A percentile compares a stretch with the other conserved stretches of the same genome.
phyloP scores from a whole-genome alignment of 2,888 invertebrate species.

The Hirtodrosophila trivittata region DNA sequence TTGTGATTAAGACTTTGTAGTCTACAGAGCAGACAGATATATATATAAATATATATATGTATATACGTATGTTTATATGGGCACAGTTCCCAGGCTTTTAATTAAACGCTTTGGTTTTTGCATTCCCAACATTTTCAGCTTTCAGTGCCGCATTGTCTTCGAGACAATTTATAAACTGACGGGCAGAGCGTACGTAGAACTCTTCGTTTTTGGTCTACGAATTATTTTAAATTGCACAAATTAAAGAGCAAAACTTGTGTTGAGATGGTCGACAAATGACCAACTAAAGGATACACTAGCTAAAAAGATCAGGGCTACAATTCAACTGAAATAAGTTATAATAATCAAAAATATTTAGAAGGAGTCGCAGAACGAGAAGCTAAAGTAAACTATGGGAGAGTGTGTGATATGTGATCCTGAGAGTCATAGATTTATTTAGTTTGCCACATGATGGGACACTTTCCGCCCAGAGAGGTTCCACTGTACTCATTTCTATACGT shows the following conservation, averaged over 20 bases:
- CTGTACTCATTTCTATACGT: no score
- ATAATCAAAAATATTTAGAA: no score
- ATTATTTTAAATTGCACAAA: conserved; percentile 41
- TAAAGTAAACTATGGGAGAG: no score
- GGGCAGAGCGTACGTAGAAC: no score
- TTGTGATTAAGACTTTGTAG: conserved; percentile 55
- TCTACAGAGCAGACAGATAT: background rate
- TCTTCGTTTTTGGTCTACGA: conserved; percentile 21
- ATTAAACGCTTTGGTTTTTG: conserved; percentile 31
- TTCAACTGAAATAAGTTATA: no score
- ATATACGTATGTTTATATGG: background rate
- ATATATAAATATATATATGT: background rate
- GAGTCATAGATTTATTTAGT: no score
- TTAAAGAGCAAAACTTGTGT: conserved; percentile 13
- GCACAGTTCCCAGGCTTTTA: conserved; percentile 42
- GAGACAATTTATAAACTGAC: conserved; percentile 12
- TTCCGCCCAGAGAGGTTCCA: no score
- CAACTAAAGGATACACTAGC: conserved; percentile 8
- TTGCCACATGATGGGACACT: no score
- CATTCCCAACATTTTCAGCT: conserved; percentile 6
- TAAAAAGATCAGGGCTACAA: no score
- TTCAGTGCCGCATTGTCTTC: conserved; percentile 9
- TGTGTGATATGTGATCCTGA: no score
- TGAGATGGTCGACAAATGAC: no score
- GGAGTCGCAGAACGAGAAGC: no score